phyloP scores from a whole-genome alignment of 2,113 vertebrate species.

The Eleginops maclovinus region DNA sequence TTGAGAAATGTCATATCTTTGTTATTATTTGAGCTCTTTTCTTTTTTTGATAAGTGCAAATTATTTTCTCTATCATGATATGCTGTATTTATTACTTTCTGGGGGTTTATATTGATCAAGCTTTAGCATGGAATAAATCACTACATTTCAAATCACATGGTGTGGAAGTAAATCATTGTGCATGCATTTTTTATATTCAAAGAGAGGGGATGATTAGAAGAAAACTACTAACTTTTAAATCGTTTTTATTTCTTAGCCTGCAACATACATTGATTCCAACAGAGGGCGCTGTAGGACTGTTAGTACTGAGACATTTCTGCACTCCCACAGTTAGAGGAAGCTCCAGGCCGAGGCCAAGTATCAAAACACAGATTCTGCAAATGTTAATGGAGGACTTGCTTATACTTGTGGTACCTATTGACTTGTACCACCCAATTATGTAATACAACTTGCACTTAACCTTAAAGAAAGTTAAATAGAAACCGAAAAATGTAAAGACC shows the following conservation, averaged over 20 bases:
- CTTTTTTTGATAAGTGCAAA: conserved; percentile 47
- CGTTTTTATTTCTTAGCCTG: too few relatives aligned
- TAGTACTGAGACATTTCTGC: fast-evolving
- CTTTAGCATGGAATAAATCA: conserved; percentile 83
- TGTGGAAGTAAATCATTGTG: background rate
- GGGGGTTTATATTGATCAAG: conserved; percentile 63
- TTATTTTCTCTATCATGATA: conserved; percentile 48
- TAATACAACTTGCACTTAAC: too few relatives aligned
- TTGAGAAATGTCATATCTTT: conserved; percentile 61
- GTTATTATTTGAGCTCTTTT: conserved; percentile 38
- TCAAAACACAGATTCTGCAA: background rate
- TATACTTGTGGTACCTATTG: too few relatives aligned
- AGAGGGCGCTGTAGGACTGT: conserved; percentile 72
- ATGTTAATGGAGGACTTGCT: background rate
- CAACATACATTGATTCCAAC: conserved; percentile 31
- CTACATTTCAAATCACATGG: conserved; percentile 47
- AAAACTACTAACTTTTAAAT: too few relatives aligned
- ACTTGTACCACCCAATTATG: too few relatives aligned
- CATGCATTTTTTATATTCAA: fast-evolving
- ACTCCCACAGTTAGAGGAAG: background rate
- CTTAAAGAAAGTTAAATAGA: too few relatives aligned
- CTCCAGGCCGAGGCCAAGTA: background rate
- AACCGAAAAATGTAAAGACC: too few relatives aligned
- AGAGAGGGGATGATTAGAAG: too few relatives aligned
- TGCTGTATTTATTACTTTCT: conserved; percentile 69